Conservation (phyloP, 2,888 invertebrate genomes). For the Drosophila meridionalis region DNA sequence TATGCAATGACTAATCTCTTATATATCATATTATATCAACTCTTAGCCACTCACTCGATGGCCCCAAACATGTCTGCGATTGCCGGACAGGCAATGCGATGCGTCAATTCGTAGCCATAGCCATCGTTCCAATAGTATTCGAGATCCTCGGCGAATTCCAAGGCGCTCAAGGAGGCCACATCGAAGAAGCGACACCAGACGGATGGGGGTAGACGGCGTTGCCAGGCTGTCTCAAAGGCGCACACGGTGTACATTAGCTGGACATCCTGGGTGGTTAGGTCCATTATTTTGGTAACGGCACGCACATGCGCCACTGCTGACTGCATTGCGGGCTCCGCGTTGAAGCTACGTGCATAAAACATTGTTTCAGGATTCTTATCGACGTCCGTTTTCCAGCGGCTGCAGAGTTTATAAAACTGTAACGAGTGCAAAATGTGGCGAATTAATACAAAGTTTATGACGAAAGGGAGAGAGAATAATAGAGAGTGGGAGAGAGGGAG, state of each 20-base stretch:
- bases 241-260: conserved; percentile 90
- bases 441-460: not conserved
- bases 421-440: conserved; percentile 71
- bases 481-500: not conserved
- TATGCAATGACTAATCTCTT: no score
- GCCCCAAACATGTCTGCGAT: conserved; percentile 89
- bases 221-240: conserved; percentile 94
- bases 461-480: not conserved
- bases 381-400: conserved; percentile 89
- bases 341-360: conserved; percentile 87
- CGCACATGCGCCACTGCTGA: conserved; percentile 85
- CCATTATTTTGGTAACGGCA: conserved; percentile 87
- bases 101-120: conserved; percentile 90
- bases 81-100: conserved; percentile 91
- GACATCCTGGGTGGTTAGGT: conserved; percentile 87
- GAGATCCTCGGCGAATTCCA: conserved; percentile 92
- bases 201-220: conserved; percentile 86
- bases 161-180: conserved; percentile 86
- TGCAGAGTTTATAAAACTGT: conserved; percentile 92
- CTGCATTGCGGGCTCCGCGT: conserved; percentile 86
- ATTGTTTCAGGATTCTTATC: conserved; percentile 88
- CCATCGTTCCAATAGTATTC: conserved; percentile 94
- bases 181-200: conserved; percentile 93
- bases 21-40: no score
- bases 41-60: conserved; percentile 87